Base-by-base conservation (phyloP, 2,113 vertebrate genomes). In the Sciurus niger region DNA sequence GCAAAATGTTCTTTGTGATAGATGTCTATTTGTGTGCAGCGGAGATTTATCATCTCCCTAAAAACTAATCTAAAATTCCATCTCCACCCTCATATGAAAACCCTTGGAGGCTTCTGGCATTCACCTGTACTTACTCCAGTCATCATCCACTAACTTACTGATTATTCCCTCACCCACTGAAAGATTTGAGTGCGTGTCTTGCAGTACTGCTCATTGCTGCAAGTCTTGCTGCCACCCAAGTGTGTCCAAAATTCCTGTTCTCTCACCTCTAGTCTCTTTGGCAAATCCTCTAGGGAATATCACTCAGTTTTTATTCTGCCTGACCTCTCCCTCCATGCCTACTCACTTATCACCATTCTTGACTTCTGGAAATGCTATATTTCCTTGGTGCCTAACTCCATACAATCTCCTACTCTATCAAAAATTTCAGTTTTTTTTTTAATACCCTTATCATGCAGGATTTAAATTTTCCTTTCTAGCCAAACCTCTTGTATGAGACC, bases 21-120 rank as follows among this genome's bases (percentile, higher is more conserved):
- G 53, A 40, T 51, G 13, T 84, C 63, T 79, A 11, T 70, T 79
- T 72, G 4, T 16, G 43, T 65, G 18, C 40, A 63, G 22, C 32
- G 3, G 3, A 86, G 30, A 82, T 84, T 90, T 84, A 89, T 46
- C n/a, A 40, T n/a, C 65, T 11, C 67, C 76, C 86, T 77, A 77
- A 92, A 90, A 96, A 60, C 93, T 92, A 92, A 94, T 84, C 92
- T 73, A 85, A 51, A 93, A 70, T 58, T n/a, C 51, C 17, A 88
- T n/a, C 20, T 28, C 32, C 4, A 4, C 16, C n/a, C 34, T 58
- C 22, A 40, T 76, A 24, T 70, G 12, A 58, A 91, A 93, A 24
- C 22, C 7, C 55, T 17, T 34, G 12, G 34, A 77, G 85, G 74
- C 24, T 78, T 80, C 60, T 37, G 24, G 43, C 32, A 20, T 85